These are phyloP conservation scores for Clistopyga incitator DNA, from an alignment of 2,888 invertebrate genomes.

Conservation along the genomic window DNA sequence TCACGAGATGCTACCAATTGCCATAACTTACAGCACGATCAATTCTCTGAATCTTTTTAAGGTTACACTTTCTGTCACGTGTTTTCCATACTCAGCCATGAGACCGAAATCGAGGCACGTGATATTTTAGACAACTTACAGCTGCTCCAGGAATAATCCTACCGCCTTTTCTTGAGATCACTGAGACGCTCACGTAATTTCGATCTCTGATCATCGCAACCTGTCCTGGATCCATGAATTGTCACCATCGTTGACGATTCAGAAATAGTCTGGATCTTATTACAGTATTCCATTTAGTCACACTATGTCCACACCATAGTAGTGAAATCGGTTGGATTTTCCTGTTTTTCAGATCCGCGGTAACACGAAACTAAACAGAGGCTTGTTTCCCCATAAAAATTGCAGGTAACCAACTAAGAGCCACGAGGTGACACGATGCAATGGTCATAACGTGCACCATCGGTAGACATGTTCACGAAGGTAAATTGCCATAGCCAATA, in stretches of 20 bases:
- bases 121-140: conserved; percentile 13
- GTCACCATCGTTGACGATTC: not conserved
- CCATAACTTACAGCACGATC: not conserved
- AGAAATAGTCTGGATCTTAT: not conserved
- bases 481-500: too few relatives aligned
- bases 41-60: conserved; percentile 4
- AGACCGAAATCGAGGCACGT: not conserved
- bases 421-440: conserved; percentile 23
- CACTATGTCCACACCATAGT: not conserved
- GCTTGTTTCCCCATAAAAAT: not conserved
- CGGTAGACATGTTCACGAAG: conserved; percentile 19
- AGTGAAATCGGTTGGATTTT: not conserved
- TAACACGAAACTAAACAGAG: not conserved
- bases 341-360: not conserved
- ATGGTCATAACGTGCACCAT: not conserved
- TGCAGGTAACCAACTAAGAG: not conserved
- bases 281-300: not conserved
- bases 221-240: not conserved
- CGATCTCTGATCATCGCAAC: conserved; percentile 7
- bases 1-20: conserved; percentile 14
- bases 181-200: conserved; percentile 32
- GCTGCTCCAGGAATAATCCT: not conserved
- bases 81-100: not conserved
- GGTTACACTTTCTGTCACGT: conserved; percentile 11
- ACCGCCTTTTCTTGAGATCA: not conserved